Conservation (phyloP, 2,888 invertebrate genomes). For the Nomada hirtipes region DNA sequence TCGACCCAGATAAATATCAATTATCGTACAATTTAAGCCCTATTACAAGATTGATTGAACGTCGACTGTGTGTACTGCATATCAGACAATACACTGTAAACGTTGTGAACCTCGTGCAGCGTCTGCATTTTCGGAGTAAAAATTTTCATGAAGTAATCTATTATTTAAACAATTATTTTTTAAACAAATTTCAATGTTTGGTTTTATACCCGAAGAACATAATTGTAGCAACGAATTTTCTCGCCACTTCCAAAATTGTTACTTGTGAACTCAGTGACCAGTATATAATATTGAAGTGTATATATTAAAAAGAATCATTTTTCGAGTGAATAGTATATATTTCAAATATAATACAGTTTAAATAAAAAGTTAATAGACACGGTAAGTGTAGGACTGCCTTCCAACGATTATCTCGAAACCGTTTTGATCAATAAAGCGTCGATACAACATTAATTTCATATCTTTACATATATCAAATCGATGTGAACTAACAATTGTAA, state of each 20-base stretch:
- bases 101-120: constrained; percentile 14
- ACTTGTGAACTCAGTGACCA: not conserved
- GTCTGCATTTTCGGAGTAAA: constrained; percentile 17
- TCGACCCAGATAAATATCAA: constrained; percentile 53
- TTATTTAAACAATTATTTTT: too few species aligned
- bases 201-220: not conserved
- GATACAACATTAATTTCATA: not conserved
- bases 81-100: constrained; percentile 40
- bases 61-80: constrained; percentile 37
- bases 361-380: not conserved
- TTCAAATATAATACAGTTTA: not conserved
- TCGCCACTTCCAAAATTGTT: not conserved
- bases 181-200: not conserved
- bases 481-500: not conserved
- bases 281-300: too few species aligned
- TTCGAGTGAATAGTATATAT: not conserved
- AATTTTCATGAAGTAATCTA: not conserved
- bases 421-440: not conserved
- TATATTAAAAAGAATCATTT: not conserved
- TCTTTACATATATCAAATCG: not conserved
- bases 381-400: not conserved
- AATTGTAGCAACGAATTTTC: not conserved
- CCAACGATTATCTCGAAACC: not conserved
- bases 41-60: constrained; percentile 46
- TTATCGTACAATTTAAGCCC: constrained; percentile 52